Base-by-base conservation (phyloP, 1,140 invertebrate species). In the Pogonus chalceus region DNA sequence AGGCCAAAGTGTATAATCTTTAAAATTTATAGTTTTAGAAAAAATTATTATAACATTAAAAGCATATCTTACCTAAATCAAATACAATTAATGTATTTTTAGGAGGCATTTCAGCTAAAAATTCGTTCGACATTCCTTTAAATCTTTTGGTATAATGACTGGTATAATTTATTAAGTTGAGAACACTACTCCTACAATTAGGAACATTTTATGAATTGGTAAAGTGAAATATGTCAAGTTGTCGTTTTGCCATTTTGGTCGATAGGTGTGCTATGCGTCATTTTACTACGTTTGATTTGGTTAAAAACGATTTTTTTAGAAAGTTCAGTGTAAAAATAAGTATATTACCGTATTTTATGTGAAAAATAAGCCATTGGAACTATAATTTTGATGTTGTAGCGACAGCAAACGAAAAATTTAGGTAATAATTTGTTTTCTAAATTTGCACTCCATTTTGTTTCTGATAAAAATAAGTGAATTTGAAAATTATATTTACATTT, bases 1-100 rank as follows among this genome's bases (percentile, higher is more conserved):
- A 37, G 84, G 84, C 85, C 85, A 88, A 35, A 88, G 65, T 2
- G 85, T 88, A 61, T 84, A 87, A 78, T 88, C 85, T 87, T 65
- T 58, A 77, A 77, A 59, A 56, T 53, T 60, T 49, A 50, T 31
- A 52, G 37, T 37, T 51, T 54, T 52, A 37, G 23, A 46, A 47
- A 54, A 49, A 47, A 18, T 35, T 51, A 3, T 23, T 57, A 35
- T 18, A 35, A 52, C 54, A 49, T 47, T 55, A 46, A 50, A 47
- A 49, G 51, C 51, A 52, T 35, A 21, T 53, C 56, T 66, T 69
- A 79, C 77, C 77, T 65, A 79, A 70, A 67, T 79, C 77, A 62
- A 79, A 79, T 20, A 78, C 74, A 16, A 79, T 65, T 24, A 79
- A 48, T 69, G 72, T 75, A 43, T 43, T 18, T 18, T 43, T 9